Conservation (phyloP, 1,140 invertebrate genomes). For the Lepidostoma basale region DNA sequence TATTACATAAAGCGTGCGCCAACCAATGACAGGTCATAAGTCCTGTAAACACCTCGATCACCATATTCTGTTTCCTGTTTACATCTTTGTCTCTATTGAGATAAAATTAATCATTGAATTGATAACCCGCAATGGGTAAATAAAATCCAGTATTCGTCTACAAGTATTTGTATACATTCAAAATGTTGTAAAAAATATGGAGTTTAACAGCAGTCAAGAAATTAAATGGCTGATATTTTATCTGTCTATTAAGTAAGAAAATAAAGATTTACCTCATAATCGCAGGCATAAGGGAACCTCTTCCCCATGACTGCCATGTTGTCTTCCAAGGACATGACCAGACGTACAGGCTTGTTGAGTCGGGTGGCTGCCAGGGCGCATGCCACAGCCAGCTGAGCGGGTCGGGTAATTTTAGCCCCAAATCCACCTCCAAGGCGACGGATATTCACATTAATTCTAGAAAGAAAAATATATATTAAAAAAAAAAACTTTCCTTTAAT, state of each 20-base stretch:
- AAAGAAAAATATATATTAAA: not conserved
- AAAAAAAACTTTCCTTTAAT: not conserved
- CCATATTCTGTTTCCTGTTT: too few relatives aligned
- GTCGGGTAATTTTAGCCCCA: slow-evolving; percentile 55
- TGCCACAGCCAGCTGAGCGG: slow-evolving; percentile 52
- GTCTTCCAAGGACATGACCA: slow-evolving; percentile 64
- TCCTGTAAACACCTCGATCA: too few relatives aligned
- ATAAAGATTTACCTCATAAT: slow-evolving; percentile 65
- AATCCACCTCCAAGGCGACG: slow-evolving; percentile 55
- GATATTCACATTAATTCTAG: slow-evolving; percentile 55
- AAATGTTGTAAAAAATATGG: too few relatives aligned
- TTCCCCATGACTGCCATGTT: slow-evolving; percentile 73
- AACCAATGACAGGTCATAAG: not conserved
- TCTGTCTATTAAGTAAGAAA: not conserved
- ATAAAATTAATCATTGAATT: too few relatives aligned
- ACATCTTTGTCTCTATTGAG: too few relatives aligned
- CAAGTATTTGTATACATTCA: too few relatives aligned
- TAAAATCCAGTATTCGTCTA: too few relatives aligned
- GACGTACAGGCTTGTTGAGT: slow-evolving; percentile 53
- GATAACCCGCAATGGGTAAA: too few relatives aligned
- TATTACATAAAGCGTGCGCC: too few relatives aligned
- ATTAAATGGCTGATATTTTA: not conserved
- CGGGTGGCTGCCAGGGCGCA: slow-evolving; percentile 52
- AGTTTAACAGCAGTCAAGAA: not conserved
- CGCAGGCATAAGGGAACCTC: slow-evolving; percentile 61